Base-by-base conservation (phyloP, 2,888 invertebrate species). In the Eupsilia transversa region DNA sequence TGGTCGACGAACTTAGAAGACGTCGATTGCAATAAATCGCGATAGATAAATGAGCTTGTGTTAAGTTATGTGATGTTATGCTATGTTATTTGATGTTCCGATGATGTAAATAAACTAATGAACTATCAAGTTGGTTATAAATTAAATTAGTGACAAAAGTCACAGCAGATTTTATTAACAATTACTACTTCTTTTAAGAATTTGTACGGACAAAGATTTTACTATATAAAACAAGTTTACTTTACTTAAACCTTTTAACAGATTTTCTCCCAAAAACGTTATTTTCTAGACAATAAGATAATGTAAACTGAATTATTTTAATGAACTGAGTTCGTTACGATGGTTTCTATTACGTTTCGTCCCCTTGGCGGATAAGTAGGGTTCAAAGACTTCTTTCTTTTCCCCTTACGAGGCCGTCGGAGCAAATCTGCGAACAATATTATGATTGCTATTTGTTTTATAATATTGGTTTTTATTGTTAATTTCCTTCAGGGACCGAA, bases 361-460 rank as follows among this genome's bases (percentile, higher is more conserved):
- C 33, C 43, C 70, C 61, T 66, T 6, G 57, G 33, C 66, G 76
- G 23, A 49, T 35, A 23, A 49, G 30, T 17, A 38, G 35, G 41
- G 82, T 82, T 77, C 65, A 63, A 57, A 52, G 43, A 14, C n/a
- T 74, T 41, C 17, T 4, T 5, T 56, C 14, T 72, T 49, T 56
- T 52, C 41, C 20, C 56, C 63, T 75, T 81, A 52, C 49, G 27
- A 23, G 1, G 5, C 14, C 27, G n/a, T 63, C 12, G 2, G 57
- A 68, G 82, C 82, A 79, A 79, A 64, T 27, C 9, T n/a, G 12
- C 20, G 14, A 63, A 56, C 23, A 41, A 20, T 57, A 20, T 43
- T 43, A 14, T 49, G 23, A 64, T 65, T 79, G 81, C 75, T 80
- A 67, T 80, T 67, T 64, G 56, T 56, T 72, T 72, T 59, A 23